These are phyloP conservation scores for Diadumene lineata DNA, from an alignment of 92 coral and sea anemone species.

Conservation along the genomic window DNA sequence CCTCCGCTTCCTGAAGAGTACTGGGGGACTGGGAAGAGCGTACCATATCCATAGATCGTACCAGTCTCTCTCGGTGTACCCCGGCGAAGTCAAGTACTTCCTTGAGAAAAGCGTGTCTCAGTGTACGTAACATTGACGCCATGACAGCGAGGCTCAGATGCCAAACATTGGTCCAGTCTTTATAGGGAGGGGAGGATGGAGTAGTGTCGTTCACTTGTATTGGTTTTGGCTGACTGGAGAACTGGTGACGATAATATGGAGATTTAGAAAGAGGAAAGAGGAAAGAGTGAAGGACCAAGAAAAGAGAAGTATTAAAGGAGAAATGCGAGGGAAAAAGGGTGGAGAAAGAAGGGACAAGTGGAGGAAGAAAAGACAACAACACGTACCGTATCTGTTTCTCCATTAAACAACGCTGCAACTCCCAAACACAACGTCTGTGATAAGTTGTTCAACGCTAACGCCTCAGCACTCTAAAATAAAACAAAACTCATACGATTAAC, in stretches of 20 bases:
- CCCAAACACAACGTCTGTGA: conserved; percentile 91
- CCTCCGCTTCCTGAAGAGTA: conserved; percentile 83
- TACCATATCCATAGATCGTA: conserved; percentile 85
- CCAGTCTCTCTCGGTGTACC: conserved; percentile 87
- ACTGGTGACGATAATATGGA: neutral
- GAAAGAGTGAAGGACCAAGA: neutral
- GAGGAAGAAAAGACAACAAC: neutral
- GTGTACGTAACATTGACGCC: conserved; percentile 89
- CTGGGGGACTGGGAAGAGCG: conserved; percentile 69
- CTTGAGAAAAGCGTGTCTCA: conserved; percentile 87
- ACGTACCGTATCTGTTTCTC: conserved; percentile 37
- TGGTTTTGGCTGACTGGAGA: conserved; percentile 23
- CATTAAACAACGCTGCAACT: conserved; percentile 59
- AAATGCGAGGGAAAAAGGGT: neutral
- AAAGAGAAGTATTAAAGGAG: neutral
- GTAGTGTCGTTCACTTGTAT: conserved; percentile 19
- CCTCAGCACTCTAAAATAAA: conserved; percentile 76
- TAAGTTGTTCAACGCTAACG: conserved; percentile 76
- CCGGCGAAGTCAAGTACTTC: conserved; percentile 97
- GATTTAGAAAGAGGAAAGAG: neutral
- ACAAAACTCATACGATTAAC: neutral
- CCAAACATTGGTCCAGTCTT: conserved; percentile 87
- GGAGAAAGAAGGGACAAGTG: neutral
- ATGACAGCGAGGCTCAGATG: conserved; percentile 88
- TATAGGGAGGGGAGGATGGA: conserved; percentile 4